Base-by-base conservation (phyloP, 23 tunicate genomes). In the Halocynthia aurantium region DNA sequence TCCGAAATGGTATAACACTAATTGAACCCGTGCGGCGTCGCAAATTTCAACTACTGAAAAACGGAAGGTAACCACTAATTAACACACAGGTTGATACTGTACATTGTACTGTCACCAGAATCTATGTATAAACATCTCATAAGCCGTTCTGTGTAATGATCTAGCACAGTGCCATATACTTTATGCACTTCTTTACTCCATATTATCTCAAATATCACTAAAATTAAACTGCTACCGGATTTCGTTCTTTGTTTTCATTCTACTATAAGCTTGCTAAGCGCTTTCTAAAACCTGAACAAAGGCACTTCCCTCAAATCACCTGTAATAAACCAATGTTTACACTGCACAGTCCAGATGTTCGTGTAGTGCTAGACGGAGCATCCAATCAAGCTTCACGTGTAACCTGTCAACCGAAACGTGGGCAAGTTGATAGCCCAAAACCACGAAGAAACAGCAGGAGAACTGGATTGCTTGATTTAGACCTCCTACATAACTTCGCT, bases 1-100 rank as follows among this genome's bases (percentile, higher is more conserved):
- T 84, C 15, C 82, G 89, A 52, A 76, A 78, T 12, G 89, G 89
- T 6, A 83, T 84, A 21, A 84, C 89, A 15, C 64, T 78, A 22
- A 71, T 84, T 12, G 78, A 84, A 61, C 89, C 89, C 21, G 73
- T 81, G 10, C 63, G 71, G 13, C 55, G 85, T 8, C 70, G 85
- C 40, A 72, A 72, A 31, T 72, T 21, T 55, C 50, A 64, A 0
- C 67, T 81, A 9, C 55, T 69, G 76, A 68, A 54, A 63, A 69
- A 55, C 21, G 83, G 18, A 52, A 80, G 83, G 83, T 80, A 64
- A 11, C 9, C 13, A 55, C 22, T 75, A 31, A 31, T 31, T 31
- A 31, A 31, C 44, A 31, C 44, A 31, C 44, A 31, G 1, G 44
- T 31, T 31, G 44, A 31, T 31, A 31, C 44, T 31, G 44, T 31